Evolutionary conservation across 1,140 invertebrate genomes (phyloP), one percentile per base, ranked within the genome.

Genomic region (Venturia canescens): DNA sequence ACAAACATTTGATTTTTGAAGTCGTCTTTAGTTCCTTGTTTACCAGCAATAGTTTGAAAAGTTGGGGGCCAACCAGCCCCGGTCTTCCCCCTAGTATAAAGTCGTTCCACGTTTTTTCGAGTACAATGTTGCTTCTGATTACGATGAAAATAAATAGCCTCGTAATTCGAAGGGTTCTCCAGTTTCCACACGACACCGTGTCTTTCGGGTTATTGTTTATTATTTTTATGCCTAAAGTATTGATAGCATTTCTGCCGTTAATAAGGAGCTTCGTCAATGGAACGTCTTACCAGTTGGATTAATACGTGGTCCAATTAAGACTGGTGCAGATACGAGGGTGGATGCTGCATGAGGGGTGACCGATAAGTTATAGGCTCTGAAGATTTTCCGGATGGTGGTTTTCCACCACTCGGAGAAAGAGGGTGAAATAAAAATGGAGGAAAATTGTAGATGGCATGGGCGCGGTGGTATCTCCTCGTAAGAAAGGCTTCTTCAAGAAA

Each of bases 231-330:
- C 13, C 11, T 44, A 44, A 11, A 9, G 38, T 4, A 44, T 44
- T 9, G 38, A 44, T 44, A 13, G 11, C 5, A 44, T 44, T 23
- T 63, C 23, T 34, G 29, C 29, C 3, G 18, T n/a, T 6, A 29
- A 84, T 82, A 85, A 85, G 85, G 84, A 86, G 84, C 83, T 66
- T 82, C 79, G 75, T 71, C 27, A 27, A 74, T 48, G 29, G 53
- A 74, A 53, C 21, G 34, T 34, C n/a, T n/a, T 78, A 63, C 6
- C 34, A 80, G 78, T 57, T 79, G 84, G 74, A 85, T 86, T 86
- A 87, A 87, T 85, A 80, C 80, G 82, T 53, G 86, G 78, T 63
- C 85, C 86, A 87, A 87, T 87, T 86, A 86, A 87, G 81, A 63
- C 77, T 82, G 66, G 77, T 34, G 31, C 7, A n/a, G 26, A 21